These are phyloP conservation scores for Tapirus indicus DNA, from an alignment of 2,797 vertebrate species.

Conservation along the genomic window DNA sequence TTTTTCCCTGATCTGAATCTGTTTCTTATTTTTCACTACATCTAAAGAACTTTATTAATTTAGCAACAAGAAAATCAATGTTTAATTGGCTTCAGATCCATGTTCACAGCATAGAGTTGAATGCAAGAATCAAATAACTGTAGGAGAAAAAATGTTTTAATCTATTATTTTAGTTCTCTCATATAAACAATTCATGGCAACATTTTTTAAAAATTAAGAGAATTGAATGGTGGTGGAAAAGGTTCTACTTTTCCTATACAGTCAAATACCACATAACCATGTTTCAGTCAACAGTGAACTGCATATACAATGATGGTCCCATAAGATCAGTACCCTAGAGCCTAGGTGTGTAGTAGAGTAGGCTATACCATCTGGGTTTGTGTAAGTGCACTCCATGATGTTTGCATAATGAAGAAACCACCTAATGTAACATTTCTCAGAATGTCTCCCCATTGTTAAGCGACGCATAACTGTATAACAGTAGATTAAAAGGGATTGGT, in stretches of 20 bases:
- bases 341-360: too few relatives aligned
- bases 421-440: too few relatives aligned
- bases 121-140: constrained; percentile 74
- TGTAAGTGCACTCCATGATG: too few relatives aligned
- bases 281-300: too few relatives aligned
- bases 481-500: not conserved
- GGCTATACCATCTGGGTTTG: too few relatives aligned
- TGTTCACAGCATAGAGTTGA: constrained; percentile 55
- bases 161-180: constrained; percentile 54
- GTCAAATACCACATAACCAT: too few relatives aligned
- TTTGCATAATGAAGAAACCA: too few relatives aligned
- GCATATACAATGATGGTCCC: too few relatives aligned
- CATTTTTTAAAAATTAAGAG: not conserved
- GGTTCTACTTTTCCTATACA: not conserved
- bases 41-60: constrained; percentile 66
- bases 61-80: constrained; percentile 77
- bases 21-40: constrained; percentile 74
- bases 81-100: constrained; percentile 81
- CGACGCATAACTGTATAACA: not conserved
- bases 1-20: constrained; percentile 74
- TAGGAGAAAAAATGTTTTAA: constrained; percentile 72
- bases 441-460: too few relatives aligned
- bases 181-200: not conserved
- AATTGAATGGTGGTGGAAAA: not conserved
- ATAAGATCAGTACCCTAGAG: too few relatives aligned